Evolutionary conservation across 2,888 invertebrate genomes (phyloP), one percentile per base, ranked within the genome.

Genomic region (Acleris sparsana): DNA sequence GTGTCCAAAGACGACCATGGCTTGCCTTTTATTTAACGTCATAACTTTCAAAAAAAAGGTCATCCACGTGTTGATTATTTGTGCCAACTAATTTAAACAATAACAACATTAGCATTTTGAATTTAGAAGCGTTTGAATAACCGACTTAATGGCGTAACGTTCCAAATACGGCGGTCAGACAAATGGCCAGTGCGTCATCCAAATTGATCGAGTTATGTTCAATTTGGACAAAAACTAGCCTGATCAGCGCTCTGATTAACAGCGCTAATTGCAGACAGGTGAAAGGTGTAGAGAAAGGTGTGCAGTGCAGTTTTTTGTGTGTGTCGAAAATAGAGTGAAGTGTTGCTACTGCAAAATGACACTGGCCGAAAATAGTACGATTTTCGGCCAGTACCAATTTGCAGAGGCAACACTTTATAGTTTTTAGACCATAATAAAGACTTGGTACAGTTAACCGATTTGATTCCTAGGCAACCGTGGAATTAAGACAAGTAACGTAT

Each of bases 221-320:
- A 82, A 83, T 81, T 83, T 75, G 78, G 77, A 70, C 76, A 78
- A 81, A 83, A 83, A 82, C 72, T 70, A 74, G 78, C 75, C 75
- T 71, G 75, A 75, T 75, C 75, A 78, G 80, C 83, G 78, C 82
- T 78, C 83, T 86, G 86, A 84, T 89, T 88, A 91, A 86, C 88
- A 90, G 82, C 89, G 87, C 85, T 89, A 86, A 89, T 88, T 84
- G 80, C 75, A 75, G 76, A 72, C 79, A 74, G 82, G 90, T 88
- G 91, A 91, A 91, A 91, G 91, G 89, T 83, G 81, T 77, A 80
- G 88, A 88, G 90, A 91, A 90, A 90, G 88, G 87, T 79, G 78
- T 70, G 72, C 74, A 73, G 57, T 63, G 72, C 25, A 25, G 25
- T 25, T 25, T 74, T 80, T 78, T 82, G 80, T 76, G 75, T 77